These are phyloP conservation scores for Dicyrtomina minuta DNA, from an alignment of 2,888 invertebrate species.

Conservation along the genomic window DNA sequence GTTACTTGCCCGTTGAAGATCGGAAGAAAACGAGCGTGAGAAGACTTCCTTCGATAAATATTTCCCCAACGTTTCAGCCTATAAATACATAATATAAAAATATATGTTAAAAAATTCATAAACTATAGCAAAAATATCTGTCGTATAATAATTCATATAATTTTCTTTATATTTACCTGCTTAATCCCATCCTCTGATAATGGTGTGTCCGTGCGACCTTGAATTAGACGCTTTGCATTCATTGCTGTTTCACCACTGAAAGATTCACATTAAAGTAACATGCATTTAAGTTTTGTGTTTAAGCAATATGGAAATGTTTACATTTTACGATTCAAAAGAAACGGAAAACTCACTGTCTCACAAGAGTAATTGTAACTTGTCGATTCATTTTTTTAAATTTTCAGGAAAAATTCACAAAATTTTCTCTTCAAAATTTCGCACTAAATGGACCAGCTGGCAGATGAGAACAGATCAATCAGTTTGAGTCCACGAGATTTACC, in stretches of 20 bases:
- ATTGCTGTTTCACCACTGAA: conserved; percentile 47
- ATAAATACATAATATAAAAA: background rate
- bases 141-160: background rate
- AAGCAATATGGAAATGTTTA: no score
- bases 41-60: conserved; percentile 33
- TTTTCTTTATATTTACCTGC: conserved; percentile 40
- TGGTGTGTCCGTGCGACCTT: conserved; percentile 46
- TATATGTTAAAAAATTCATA: background rate
- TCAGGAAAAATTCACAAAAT: no score
- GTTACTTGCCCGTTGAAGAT: conserved; percentile 41
- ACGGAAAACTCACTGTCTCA: conserved; percentile 46
- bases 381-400: conserved; percentile 17
- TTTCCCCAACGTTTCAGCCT: conserved; percentile 44
- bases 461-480: no score
- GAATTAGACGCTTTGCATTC: conserved; percentile 44
- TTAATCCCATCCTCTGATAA: conserved; percentile 42
- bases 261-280: background rate
- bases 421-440: no score
- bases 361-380: conserved; percentile 38
- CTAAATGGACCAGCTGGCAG: no score
- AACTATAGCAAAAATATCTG: background rate
- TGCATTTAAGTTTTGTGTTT: no score
- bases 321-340: no score
- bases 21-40: conserved; percentile 40
- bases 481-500: no score